These are phyloP conservation scores for Urocolius indicus DNA, from an alignment of 2,113 vertebrate species.

Conservation along the genomic window DNA sequence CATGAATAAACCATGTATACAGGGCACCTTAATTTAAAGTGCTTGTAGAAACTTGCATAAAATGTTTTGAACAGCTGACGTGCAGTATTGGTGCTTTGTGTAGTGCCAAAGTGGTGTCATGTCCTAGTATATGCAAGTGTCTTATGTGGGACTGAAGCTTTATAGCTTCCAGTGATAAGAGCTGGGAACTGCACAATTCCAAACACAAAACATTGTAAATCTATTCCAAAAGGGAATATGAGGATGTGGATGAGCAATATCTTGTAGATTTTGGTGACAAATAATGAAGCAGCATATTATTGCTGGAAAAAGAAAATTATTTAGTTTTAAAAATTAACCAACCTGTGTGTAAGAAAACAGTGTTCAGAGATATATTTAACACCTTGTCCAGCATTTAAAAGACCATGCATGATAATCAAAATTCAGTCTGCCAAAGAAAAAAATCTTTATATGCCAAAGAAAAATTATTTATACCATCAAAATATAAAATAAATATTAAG, in stretches of 20 bases:
- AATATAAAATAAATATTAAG: background rate
- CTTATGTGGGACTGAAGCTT: background rate
- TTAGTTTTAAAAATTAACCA: background rate
- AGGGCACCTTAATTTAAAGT: conserved; percentile 39
- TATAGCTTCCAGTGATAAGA: conserved; percentile 44
- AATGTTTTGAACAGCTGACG: conserved; percentile 20
- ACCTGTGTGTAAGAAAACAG: background rate
- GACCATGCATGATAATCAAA: background rate
- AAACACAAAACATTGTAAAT: conserved; percentile 3
- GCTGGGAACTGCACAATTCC: conserved; percentile 21
- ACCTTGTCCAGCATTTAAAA: conserved; percentile 10
- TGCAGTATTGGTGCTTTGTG: background rate
- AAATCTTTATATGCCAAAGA: background rate
- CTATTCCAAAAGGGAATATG: background rate
- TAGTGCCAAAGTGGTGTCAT: conserved; percentile 35
- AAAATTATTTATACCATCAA: conserved; percentile 2
- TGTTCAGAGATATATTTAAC: background rate
- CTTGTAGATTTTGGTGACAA: background rate
- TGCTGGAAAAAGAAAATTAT: background rate
- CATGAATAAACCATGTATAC: conserved; percentile 34
- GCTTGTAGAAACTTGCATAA: conserved; percentile 42
- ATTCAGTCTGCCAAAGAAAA: background rate
- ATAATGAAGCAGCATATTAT: background rate
- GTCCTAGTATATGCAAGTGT: background rate
- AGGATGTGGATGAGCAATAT: background rate